Base-by-base conservation (phyloP, 2,797 vertebrate genomes). In the Tolypeutes matacus region DNA sequence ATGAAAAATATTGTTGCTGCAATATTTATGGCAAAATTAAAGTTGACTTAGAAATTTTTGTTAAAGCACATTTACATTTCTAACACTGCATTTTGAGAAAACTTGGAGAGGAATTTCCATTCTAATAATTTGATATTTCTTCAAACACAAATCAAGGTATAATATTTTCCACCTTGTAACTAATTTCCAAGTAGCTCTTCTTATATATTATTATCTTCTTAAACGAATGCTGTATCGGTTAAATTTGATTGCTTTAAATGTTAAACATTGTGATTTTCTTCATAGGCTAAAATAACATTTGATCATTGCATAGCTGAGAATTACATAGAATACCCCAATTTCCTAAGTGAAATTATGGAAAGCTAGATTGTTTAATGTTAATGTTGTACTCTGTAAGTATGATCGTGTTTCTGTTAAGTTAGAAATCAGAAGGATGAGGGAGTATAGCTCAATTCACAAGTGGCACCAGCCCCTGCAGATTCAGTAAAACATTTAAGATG, bases 1-100 rank as follows among this genome's bases (percentile, higher is more conserved):
- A 98, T 98, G 97, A 96, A 95, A 97, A 97, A 62, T 89, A 93
- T 92, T 84, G 83, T 46, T 1, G 0, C 87, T 93, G 51, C 62
- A 85, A 80, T 96, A 53, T 70, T 95, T 83, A 39, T 3, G 27
- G 60, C 82, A 89, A 97, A 96, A 93, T 95, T 95, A 95, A 96
- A 95, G 86, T 84, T 96, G 86, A 87, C n/a, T 67, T 96, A 21
- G 67, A 92, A 86, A 81, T 95, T 96, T 89, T 69, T 72, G 78
- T 91, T 75, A 84, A 64, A 34, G 92, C 31, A 10, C 85, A 96
- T 85, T 97, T 96, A 96, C 94, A 91, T 90, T 95, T 84, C 31
- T 82, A 36, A 86, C 86, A 25, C 21, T 31, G 49, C 34, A 89
- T 70, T 87, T 86, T 20, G 0, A 85, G 36, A 86, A 94, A 86